Conservation (phyloP, 64 coral and sea anemone species). For the Stichodactyla helianthus region DNA sequence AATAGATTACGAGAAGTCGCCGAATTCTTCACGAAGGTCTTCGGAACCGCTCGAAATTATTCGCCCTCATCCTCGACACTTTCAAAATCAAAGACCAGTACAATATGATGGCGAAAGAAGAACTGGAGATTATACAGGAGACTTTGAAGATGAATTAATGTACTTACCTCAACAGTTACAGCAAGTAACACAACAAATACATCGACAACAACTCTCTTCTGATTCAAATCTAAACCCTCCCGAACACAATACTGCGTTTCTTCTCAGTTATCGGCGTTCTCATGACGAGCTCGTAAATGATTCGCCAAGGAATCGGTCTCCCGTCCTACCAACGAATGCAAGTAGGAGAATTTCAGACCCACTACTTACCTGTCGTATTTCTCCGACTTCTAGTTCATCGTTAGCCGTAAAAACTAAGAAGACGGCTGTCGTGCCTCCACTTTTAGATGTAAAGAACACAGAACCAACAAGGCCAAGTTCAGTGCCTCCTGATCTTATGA, state of each 20-base stretch:
- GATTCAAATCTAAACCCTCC: slow-evolving; percentile 8
- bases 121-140: slow-evolving; percentile 10
- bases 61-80: neutral
- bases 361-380: slow-evolving; percentile 7
- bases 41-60: slow-evolving; percentile 22
- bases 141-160: slow-evolving; percentile 14
- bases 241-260: slow-evolving; percentile 15
- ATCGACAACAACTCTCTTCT: slow-evolving; percentile 9
- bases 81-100: neutral
- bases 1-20: slow-evolving; percentile 42
- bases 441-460: slow-evolving; percentile 45
- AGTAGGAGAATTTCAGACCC: slow-evolving; percentile 41
- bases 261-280: slow-evolving; percentile 21
- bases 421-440: slow-evolving; percentile 79
- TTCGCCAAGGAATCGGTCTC: slow-evolving; percentile 28
- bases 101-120: neutral
- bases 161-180: slow-evolving; percentile 25
- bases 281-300: slow-evolving; percentile 28
- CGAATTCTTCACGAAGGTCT: slow-evolving; percentile 27
- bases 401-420: slow-evolving; percentile 57
- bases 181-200: slow-evolving; percentile 21
- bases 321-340: slow-evolving; percentile 32
- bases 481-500: neutral
- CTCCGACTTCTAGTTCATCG: slow-evolving; percentile 17
- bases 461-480: slow-evolving; percentile 37